These are phyloP conservation scores for Ectemnius lituratus DNA, from an alignment of 2,888 invertebrate genomes.

Conservation along the genomic window DNA sequence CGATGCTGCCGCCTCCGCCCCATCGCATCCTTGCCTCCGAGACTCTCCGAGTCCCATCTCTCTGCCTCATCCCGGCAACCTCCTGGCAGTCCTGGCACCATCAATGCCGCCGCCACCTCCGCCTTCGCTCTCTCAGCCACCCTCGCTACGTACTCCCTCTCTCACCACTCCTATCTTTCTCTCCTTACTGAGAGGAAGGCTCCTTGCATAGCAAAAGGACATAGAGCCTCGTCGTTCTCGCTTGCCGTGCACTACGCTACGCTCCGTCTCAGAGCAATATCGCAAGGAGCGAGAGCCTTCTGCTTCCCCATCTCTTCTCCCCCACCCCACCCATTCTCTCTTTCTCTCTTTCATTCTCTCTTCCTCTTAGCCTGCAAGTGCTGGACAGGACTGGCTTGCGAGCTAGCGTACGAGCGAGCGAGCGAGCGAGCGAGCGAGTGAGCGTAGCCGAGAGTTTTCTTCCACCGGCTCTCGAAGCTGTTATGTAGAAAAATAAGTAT, in stretches of 20 bases:
- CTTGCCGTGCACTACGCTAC: conserved; percentile 6
- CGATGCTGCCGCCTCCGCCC: conserved; percentile 39
- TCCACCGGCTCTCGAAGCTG: conserved; percentile 42
- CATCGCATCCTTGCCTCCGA: conserved; percentile 25
- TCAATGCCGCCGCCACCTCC: conserved; percentile 39
- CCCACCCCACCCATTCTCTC: conserved; percentile 1
- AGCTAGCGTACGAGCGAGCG: conserved; percentile 10
- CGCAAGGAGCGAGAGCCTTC: conserved; percentile 26
- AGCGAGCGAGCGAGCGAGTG: conserved; percentile 46
- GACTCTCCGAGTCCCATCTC: no score
- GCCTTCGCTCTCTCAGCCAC: not conserved
- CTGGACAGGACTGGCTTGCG: not conserved
- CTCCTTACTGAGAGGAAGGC: no score
- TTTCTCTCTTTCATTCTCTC: conserved; percentile 4
- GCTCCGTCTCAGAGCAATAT: conserved; percentile 36
- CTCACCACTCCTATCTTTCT: conserved; percentile 8
- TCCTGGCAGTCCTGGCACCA: conserved; percentile 19
- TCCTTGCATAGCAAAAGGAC: no score
- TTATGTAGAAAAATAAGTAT: conserved; percentile 67
- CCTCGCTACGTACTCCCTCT: conserved; percentile 4
- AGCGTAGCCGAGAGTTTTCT: conserved; percentile 22
- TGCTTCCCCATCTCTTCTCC: not conserved
- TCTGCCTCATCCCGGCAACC: no score
- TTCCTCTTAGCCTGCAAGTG: not conserved
- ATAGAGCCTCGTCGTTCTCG: no score